Conservation (phyloP, 2,888 invertebrate species). For the Conistra vaccinii region DNA sequence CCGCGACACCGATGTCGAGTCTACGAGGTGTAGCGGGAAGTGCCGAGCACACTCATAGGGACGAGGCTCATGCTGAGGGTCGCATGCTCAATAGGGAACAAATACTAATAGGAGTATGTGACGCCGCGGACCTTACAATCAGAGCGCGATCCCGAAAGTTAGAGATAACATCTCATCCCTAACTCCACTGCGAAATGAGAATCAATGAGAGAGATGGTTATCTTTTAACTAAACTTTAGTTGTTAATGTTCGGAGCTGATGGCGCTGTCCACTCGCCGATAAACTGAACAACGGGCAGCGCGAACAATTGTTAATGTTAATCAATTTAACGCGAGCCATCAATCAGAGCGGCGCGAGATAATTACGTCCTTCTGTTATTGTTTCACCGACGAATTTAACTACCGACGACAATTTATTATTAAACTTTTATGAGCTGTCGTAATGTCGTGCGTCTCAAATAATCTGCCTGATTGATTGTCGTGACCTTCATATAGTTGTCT, state of each 20-base stretch:
- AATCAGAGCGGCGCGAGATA: constrained; percentile 55
- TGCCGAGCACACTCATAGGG: background rate
- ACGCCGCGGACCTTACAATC: background rate
- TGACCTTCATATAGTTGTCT: background rate
- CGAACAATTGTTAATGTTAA: constrained; percentile 62
- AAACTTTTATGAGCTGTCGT: constrained; percentile 64
- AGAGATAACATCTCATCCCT: constrained; percentile 7
- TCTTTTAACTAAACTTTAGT: constrained; percentile 58
- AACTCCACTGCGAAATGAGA: constrained; percentile 33
- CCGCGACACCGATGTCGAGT: constrained; percentile 27
- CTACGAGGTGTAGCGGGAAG: background rate
- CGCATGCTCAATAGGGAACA: background rate
- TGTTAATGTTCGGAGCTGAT: constrained; percentile 37
- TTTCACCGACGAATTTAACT: constrained; percentile 44
- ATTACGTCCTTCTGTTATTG: constrained; percentile 47
- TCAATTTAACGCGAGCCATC: constrained; percentile 67
- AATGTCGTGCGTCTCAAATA: constrained; percentile 36
- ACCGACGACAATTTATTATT: constrained; percentile 62
- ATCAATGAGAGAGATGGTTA: constrained; percentile 32
- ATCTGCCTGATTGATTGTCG: constrained; percentile 37
- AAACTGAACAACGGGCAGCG: constrained; percentile 19
- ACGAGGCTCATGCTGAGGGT: background rate
- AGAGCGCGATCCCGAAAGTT: background rate
- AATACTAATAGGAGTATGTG: background rate
- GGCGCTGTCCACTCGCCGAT: constrained; percentile 30